Conservation (phyloP, 64 coral and sea anemone species). For the Dendrophyllia cribrosa region DNA sequence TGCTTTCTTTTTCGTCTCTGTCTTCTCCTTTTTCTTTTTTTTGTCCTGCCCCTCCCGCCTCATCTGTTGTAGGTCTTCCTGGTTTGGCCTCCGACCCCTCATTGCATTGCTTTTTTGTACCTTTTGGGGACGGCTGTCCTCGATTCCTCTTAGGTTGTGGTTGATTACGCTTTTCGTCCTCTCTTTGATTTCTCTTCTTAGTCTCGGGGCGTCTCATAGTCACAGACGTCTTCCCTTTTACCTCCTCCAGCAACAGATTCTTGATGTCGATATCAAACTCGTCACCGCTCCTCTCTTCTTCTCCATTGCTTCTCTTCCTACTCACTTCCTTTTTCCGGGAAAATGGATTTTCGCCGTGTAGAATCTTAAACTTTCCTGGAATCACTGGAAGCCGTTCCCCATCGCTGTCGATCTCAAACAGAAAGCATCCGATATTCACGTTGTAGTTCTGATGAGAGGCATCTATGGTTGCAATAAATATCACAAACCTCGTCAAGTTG, state of each 20-base stretch:
- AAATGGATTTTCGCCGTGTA: not conserved
- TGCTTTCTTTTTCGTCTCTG: not conserved
- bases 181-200: not conserved
- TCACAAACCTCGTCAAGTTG: slow-evolving; percentile 61
- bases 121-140: no score
- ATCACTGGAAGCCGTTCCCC: not conserved
- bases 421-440: slow-evolving; percentile 45
- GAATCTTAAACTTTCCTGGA: slow-evolving; percentile 1
- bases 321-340: not conserved
- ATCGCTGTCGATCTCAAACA: slow-evolving; percentile 52
- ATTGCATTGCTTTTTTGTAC: no score
- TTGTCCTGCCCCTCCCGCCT: not conserved
- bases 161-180: no score
- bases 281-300: not conserved
- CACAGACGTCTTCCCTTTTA: not conserved
- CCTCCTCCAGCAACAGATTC: not conserved
- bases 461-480: slow-evolving; percentile 61
- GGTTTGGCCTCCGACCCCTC: not conserved
- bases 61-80: not conserved
- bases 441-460: not conserved
- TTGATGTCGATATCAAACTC: not conserved
- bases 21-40: not conserved
- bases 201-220: not conserved
- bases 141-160: no score
- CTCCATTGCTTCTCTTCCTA: not conserved